Base-by-base conservation (phyloP, 1,140 invertebrate genomes). In the Drosophila takahashii region DNA sequence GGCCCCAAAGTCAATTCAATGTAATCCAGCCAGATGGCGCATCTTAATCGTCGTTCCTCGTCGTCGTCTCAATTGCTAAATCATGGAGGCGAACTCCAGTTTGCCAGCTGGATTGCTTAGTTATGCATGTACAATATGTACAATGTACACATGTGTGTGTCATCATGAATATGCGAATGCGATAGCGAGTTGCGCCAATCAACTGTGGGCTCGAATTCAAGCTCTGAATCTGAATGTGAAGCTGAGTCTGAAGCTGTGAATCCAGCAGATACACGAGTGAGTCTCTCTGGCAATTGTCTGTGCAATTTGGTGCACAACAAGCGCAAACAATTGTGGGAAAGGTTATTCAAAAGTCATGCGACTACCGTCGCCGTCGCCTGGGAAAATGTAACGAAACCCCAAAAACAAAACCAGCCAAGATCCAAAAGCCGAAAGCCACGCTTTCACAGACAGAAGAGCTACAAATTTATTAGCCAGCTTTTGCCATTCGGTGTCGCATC, bases 261-360 rank as follows among this genome's bases (percentile, higher is more conserved):
- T 15, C 57, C 39, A 22, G 7, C 18, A 42, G 53, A 53, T 60
- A 73, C 51, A 39, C 50, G 34, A 44, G 26, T 48, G 59, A 41
- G 39, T 60, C 75, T 60, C 75, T 65, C 42, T 26, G 54, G 69
- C 81, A 86, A 86, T 86, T 86, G 81, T 81, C 78, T 81, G 69
- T 67, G 83, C 81, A 86, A 86, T 85, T 84, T 77, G 67, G 57
- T 58, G 71, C 48, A 69, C 58, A 78, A 59, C 79, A 62, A 76
- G 66, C 72, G 44, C 69, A 69, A 79, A 87, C 84, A 89, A 87
- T 87, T 87, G 84, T 87, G 84, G 84, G 84, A 87, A 87, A 87
- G 84, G 84, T 87, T 89, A 84, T 44, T 34, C 66, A 66, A 83
- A 84, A 89, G 84, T 89, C 84, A 87, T 89, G 81, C 64, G 59